Evolutionary conservation across 1,140 invertebrate genomes (phyloP), one percentile per base, ranked within the genome.

Genomic region (Choristoneura fumiferana): DNA sequence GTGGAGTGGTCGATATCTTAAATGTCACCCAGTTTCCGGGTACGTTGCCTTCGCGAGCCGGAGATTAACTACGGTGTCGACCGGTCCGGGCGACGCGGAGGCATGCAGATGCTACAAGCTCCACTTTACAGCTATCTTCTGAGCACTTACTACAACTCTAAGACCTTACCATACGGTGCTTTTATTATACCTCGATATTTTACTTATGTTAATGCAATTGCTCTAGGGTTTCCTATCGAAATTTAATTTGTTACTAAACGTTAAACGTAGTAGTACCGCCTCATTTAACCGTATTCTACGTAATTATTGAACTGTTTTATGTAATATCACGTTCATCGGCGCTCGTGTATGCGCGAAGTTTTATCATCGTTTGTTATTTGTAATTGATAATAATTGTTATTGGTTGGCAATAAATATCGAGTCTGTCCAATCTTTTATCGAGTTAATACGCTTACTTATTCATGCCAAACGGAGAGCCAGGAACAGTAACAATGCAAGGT

Each of bases 11-110:
- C 63, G 69, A 74, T 75, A 78, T 72, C 73, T 71, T 68, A 77
- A 78, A 78, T 73, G 72, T 81, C 76, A 71, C 68, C 69, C 62
- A 65, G 61, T 76, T 83, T 76, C 73, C 71, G 63, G 67, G 60
- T 64, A 55, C 65, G 58, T 71, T 62, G 66, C 52, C 34, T 34
- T 36, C 29, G 15, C 13, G 4, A 13, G 22, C 43, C 45, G 62
- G 59, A 71, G 71, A 78, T 78, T 78, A 77, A 76, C 68, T 73
- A 63, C 63, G 54, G 37, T 12, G 60, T 57, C 43, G 57, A 76
- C 65, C 70, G 65, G 68, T 78, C 71, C 56, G 22, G 60, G 60
- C 54, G 59, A 55, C 52, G 59, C 38, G 29, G 49, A 54, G 60
- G 61, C 60, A 72, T 60, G 65, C 63, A 55, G 49, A 64, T 62